Evolutionary conservation across 2,113 vertebrate genomes (phyloP).

Genomic region (Odocoileus hemionus): DNA sequence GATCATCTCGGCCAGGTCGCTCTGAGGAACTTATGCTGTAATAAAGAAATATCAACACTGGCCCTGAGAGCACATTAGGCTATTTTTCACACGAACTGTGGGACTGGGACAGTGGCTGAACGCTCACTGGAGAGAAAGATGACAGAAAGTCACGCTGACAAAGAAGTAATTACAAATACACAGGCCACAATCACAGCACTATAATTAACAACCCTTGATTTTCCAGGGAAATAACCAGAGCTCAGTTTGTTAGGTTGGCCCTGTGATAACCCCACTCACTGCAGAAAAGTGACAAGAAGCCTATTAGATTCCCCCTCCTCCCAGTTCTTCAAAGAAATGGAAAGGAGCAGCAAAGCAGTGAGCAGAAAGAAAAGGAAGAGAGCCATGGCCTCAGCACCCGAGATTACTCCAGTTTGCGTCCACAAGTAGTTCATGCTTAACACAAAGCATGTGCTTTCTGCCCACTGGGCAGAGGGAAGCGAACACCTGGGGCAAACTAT

Average conservation of each 20-base stretch:
- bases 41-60: neutral
- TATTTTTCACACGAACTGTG: neutral
- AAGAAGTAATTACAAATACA: slow-evolving; percentile 35
- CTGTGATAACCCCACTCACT: neutral
- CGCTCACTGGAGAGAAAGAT: neutral
- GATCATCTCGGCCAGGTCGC: neutral
- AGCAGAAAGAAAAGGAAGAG: slow-evolving; percentile 7
- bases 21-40: neutral
- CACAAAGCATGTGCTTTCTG: neutral
- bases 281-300: slow-evolving; percentile 9
- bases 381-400: neutral
- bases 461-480: neutral
- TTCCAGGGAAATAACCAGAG: neutral
- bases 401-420: neutral
- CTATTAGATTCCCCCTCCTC: neutral
- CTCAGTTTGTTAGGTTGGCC: neutral
- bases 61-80: neutral
- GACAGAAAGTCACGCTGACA: slow-evolving; percentile 48
- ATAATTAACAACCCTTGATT: neutral
- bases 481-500: neutral
- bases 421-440: slow-evolving; percentile 2
- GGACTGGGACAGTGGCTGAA: slow-evolving; percentile 6
- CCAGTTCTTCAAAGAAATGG: slow-evolving; percentile 12
- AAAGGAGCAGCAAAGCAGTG: slow-evolving; percentile 47
- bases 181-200: slow-evolving; percentile 22